phyloP scores from a whole-genome alignment of 2,113 vertebrate species.

The Lepus americanus region DNA sequence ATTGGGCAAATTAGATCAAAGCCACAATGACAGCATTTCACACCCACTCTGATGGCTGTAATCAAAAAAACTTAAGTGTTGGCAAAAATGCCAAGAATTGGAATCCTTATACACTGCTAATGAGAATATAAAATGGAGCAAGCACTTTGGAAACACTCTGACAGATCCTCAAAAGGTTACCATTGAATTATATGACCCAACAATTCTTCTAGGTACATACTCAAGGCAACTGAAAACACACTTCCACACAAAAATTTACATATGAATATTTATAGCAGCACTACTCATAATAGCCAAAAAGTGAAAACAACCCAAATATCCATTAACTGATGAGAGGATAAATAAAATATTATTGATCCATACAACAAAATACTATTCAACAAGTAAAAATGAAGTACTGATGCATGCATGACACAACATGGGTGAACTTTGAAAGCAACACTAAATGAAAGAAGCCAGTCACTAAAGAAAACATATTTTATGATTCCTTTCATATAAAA shows the following conservation, averaged over 20 bases:
- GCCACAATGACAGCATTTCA: neutral
- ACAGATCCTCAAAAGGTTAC: neutral
- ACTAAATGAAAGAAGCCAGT: neutral
- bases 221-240: neutral
- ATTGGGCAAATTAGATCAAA: neutral
- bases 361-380: neutral
- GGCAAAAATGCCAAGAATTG: neutral
- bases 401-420: rapidly evolving
- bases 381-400: neutral
- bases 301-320: neutral
- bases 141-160: neutral
- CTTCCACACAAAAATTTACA: neutral
- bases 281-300: neutral
- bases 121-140: neutral
- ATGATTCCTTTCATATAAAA: neutral
- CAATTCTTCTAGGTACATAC: neutral
- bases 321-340: neutral
- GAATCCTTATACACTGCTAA: neutral
- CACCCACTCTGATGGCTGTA: no score
- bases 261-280: neutral
- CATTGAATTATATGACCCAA: neutral
- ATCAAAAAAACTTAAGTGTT: neutral
- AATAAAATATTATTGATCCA: neutral
- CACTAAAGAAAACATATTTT: neutral
- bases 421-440: neutral